Evolutionary conservation across 2,113 vertebrate genomes (phyloP).

Genomic region (Rhynchopsitta pachyrhyncha): DNA sequence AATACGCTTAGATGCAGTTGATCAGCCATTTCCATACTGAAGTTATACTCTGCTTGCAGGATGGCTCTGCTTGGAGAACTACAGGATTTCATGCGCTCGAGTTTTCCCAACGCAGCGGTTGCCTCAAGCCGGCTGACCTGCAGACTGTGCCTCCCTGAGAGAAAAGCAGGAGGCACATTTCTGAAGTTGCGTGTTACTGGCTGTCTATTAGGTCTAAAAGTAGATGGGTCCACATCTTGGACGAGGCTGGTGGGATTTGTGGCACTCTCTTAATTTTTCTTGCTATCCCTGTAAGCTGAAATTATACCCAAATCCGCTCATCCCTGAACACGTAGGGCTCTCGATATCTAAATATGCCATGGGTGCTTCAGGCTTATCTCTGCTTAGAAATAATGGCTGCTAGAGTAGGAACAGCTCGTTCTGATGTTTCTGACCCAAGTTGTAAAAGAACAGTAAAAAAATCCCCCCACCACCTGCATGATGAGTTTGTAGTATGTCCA

Average conservation of each 20-base stretch:
- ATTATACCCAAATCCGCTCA: background rate
- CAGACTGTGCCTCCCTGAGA: accelerated
- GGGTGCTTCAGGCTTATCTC: background rate
- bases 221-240: background rate
- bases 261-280: background rate
- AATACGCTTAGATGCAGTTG: background rate
- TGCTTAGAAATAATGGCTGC: background rate
- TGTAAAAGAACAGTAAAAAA: background rate
- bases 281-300: background rate
- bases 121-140: background rate
- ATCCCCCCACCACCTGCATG: background rate
- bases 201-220: background rate
- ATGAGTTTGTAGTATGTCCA: background rate
- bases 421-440: background rate
- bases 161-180: background rate
- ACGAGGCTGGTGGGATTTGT: background rate
- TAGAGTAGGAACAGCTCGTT: background rate
- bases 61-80: background rate
- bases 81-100: accelerated
- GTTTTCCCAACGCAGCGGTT: background rate
- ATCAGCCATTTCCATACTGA: background rate
- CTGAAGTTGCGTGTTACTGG: background rate
- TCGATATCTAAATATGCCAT: background rate
- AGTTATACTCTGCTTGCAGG: background rate
- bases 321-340: background rate